Base-by-base conservation (phyloP, 2,888 invertebrate species). In the Zygogramma bicolorata region DNA sequence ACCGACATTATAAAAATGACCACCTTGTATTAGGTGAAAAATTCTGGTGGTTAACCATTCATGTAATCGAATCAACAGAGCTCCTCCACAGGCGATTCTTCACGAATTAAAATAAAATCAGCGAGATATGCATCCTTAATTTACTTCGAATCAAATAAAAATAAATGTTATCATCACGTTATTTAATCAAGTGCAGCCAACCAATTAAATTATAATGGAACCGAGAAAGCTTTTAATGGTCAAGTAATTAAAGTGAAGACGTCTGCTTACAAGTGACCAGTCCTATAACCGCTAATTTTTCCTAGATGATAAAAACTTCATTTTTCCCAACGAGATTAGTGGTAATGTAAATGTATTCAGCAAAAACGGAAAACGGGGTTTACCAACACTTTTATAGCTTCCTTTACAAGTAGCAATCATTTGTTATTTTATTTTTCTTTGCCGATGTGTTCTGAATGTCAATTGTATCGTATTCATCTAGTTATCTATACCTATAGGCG, bases 381-480 rank as follows among this genome's bases (percentile, higher is more conserved):
- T 63, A 71, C 42, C 65, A 72, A 70, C 77, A 74, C 70, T 73
- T 77, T 79, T 79, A 77, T 77, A 59, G 78, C 77, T 79, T 78
- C 78, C 79, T 78, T 75, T 78, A 78, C 77, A 77, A 76, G 75
- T 34, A 62, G 62, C 73, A 70, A 65, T 76, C 75, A 76, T 79
- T 79, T 79, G 79, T 77, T 75, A 59, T 60, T 75, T 75, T 76
- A 75, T 79, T 75, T 78, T 78, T 61, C 25, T 57, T 38, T 20
- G 53, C 34, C 29, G 65, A 38, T 42, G 68, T 68, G 60, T 57
- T 27, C 49, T 53, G 68, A 68, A 72, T 68, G 68, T 59, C 65
- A 72, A 72, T 68, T 68, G 61, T 63, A 4, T 29, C 42, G 18
- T 18, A 8, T 46, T 18, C 8, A 61, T 22, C 34, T 34, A 29